Evolutionary conservation across 92 coral and sea anemone genomes (phyloP), one percentile per base, ranked within the genome.

Genomic region (Pocillopora meandrina): DNA sequence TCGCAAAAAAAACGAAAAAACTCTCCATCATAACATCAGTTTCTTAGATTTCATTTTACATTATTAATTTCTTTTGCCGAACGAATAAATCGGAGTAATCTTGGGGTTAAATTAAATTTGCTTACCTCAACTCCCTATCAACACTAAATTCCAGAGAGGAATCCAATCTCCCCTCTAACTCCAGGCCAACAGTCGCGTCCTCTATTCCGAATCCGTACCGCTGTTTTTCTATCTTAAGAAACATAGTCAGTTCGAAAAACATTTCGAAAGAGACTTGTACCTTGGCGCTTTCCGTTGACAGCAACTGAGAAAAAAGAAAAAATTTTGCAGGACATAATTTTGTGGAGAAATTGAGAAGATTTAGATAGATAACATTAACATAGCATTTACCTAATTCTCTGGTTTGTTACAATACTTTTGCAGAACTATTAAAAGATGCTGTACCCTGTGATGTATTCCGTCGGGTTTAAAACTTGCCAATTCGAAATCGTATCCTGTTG

Each of bases 381-480:
- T 18, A 33, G 75, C 18, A 71, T n/a, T 55, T 18, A 36, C 52
- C 2, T 17, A 62, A 4, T 62, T 62, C 10, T 20, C 66, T 5
- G 66, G 0, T 62, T 62, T 1, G 26, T 12, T 20, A 17, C 8
- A 62, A 1, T 17, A 9, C 66, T 6, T 17, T 15, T 21, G 7
- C 58, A 19, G 35, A 17, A 14, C 77, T 18, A n/a, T 14, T 20
- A 9, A 71, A 72, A 16, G 12, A 47, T 31, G 60, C 4, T 23
- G 56, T 79, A 79, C 84, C 84, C 9, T 68, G 74, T 79, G 65
- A 35, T 33, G 49, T 65, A 79, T 79, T 15, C 34, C 20, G 49
- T 42, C 49, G 72, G 71, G 17, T 78, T 21, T 10, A 78, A 78
- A 19, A 5, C 20, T 77, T 69, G 75, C 73, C 75, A 20, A 55